A percentile compares a stretch with the other conserved stretches of the same genome.
phyloP scores from a whole-genome alignment of 2,888 invertebrate genomes.

The Melitaea athalia region DNA sequence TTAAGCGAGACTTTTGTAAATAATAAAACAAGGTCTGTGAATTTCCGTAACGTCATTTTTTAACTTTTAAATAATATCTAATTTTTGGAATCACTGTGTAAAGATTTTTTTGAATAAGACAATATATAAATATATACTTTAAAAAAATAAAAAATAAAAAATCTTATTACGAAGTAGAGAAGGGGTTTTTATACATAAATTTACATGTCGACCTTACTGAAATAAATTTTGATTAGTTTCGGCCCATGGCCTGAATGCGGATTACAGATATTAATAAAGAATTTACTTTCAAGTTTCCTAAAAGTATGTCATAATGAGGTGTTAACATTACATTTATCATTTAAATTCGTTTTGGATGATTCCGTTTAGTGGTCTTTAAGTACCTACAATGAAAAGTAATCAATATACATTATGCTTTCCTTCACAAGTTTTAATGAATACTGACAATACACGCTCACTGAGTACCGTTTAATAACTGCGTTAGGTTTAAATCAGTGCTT shows the following conservation, averaged over 20 bases:
- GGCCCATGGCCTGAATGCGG: too few species aligned
- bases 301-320: too few species aligned
- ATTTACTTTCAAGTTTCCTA: too few species aligned
- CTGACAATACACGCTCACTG: slow-evolving; percentile 13
- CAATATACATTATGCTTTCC: slow-evolving; percentile 13
- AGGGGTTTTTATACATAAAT: too few species aligned
- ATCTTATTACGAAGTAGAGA: too few species aligned
- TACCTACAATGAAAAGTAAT: neutral
- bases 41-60: neutral
- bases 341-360: too few species aligned
- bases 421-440: slow-evolving; percentile 14
- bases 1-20: neutral
- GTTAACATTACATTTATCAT: too few species aligned
- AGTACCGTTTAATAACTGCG: neutral
- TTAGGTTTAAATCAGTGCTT: slow-evolving; percentile 5
- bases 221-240: too few species aligned
- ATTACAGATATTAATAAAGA: too few species aligned
- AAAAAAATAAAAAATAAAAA: too few species aligned
- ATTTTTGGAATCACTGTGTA: neutral
- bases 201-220: too few species aligned
- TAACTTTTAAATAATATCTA: neutral
- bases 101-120: neutral
- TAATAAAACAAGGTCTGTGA: slow-evolving; percentile 4
- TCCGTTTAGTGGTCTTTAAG: neutral
- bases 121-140: neutral